Conservation (phyloP, 2,888 invertebrate species). For the Flexamia atlantica region DNA sequence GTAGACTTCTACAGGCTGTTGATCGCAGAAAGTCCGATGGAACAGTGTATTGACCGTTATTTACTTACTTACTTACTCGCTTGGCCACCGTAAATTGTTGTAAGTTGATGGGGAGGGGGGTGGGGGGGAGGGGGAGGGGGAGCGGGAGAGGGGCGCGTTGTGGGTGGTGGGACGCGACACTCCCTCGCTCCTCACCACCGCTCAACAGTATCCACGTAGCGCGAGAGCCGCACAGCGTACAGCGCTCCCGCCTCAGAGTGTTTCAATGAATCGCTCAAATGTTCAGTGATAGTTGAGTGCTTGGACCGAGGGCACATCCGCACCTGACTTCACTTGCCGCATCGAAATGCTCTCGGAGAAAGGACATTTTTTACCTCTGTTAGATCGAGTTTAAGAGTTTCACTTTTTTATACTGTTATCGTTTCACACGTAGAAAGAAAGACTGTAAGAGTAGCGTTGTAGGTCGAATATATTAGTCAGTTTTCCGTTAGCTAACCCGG, state of each 20-base stretch:
- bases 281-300: conserved; percentile 24
- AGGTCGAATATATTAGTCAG: neutral
- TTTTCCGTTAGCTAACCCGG: neutral
- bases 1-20: too few relatives aligned
- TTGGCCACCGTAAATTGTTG: neutral
- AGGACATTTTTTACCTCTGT: conserved; percentile 1
- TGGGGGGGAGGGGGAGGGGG: neutral
- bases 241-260: neutral
- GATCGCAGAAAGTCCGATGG: neutral
- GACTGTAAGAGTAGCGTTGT: neutral
- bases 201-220: conserved; percentile 20
- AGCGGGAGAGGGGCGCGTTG: neutral
- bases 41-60: neutral
- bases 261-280: neutral
- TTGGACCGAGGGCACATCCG: neutral
- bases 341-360: neutral
- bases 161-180: conserved; percentile 10
- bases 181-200: neutral
- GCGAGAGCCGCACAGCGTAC: neutral
- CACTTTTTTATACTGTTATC: conserved; percentile 7
- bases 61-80: conserved; percentile 1
- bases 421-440: neutral
- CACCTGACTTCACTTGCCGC: neutral
- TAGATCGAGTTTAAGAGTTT: conserved; percentile 12
- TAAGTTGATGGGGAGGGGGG: neutral